Evolutionary conservation across 2,797 vertebrate genomes (phyloP).

Genomic region (Eulemur mongoz): DNA sequence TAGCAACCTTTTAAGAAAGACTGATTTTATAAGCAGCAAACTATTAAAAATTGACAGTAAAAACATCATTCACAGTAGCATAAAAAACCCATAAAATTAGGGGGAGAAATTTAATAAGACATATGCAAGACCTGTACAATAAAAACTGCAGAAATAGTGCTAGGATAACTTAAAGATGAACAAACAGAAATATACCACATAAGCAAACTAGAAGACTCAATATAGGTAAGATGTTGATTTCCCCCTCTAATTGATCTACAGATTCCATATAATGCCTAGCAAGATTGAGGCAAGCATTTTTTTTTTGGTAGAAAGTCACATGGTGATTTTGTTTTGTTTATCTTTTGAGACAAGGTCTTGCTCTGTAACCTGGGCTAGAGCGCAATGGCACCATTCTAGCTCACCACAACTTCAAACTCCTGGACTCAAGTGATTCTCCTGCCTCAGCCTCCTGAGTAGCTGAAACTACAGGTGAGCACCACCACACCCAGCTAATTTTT

Average conservation of each 20-base stretch:
- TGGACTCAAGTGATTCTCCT: not conserved
- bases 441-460: not conserved
- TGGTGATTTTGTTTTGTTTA: not conserved
- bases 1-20: not conserved
- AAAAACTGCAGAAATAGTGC: slow-evolving; percentile 33
- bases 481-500: not conserved
- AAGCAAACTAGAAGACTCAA: not conserved
- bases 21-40: not conserved
- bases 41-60: slow-evolving; percentile 62
- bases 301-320: not conserved
- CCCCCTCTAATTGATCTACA: not conserved
- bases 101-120: not conserved
- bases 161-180: not conserved
- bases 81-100: not conserved
- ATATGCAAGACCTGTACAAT: not conserved
- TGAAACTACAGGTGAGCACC: not conserved
- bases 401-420: not conserved
- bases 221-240: not conserved
- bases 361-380: not conserved
- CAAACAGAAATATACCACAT: not conserved
- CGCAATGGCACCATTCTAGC: not conserved
- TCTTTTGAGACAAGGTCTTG: not conserved
- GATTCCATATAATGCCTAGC: not conserved
- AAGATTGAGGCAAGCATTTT: not conserved
- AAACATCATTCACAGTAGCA: not conserved